These are phyloP conservation scores for Drosophila yakuba DNA, from an alignment of 1,140 invertebrate species.

Conservation along the genomic window DNA sequence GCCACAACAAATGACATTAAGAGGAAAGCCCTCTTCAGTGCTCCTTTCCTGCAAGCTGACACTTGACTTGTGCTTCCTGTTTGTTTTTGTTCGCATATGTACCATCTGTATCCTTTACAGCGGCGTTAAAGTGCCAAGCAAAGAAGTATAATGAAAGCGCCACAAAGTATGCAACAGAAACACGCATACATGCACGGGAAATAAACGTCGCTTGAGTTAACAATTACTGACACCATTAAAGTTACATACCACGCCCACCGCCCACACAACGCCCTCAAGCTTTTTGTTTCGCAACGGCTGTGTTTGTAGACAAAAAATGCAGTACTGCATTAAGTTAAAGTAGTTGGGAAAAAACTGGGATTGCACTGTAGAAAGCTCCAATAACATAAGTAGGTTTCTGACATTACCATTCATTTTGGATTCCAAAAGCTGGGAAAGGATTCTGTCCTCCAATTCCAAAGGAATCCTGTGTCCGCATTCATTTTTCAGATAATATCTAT, in stretches of 20 bases:
- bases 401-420: too few species aligned
- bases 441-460: too few species aligned
- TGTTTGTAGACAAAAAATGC: constrained; percentile 34
- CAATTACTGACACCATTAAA: constrained; percentile 83
- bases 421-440: too few species aligned
- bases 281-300: constrained; percentile 60
- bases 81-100: constrained; percentile 47
- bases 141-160: constrained; percentile 76
- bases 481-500: too few species aligned
- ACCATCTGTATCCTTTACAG: constrained; percentile 65
- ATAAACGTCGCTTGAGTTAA: constrained; percentile 82
- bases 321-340: background rate
- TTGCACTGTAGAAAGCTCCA: too few species aligned
- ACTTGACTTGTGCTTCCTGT: constrained; percentile 72
- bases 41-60: constrained; percentile 34
- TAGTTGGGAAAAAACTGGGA: too few species aligned
- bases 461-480: too few species aligned
- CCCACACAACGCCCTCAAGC: constrained; percentile 13
- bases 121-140: constrained; percentile 71
- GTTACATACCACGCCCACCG: constrained; percentile 56
- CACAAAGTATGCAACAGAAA: constrained; percentile 72
- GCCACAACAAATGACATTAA: constrained; percentile 46
- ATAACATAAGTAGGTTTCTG: too few species aligned
- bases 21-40: background rate
- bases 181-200: constrained; percentile 52